phyloP scores from a whole-genome alignment of 2,888 invertebrate genomes.

The Drosophila phalerata region DNA sequence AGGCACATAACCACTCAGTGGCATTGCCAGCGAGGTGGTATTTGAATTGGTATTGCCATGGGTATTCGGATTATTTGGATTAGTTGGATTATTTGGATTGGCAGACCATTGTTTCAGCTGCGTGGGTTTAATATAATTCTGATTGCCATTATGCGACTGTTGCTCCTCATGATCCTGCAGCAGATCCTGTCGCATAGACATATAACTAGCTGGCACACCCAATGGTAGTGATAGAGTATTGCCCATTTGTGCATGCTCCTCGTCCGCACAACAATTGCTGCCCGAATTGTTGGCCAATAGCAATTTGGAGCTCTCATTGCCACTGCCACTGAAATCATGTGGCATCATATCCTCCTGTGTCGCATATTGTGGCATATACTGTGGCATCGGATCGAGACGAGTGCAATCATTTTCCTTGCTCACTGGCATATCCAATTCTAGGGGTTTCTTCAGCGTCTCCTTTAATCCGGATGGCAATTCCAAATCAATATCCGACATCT shows the following conservation, averaged over 20 bases:
- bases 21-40: slow-evolving; percentile 13
- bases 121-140: slow-evolving; percentile 64
- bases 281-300: slow-evolving; percentile 56
- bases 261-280: slow-evolving; percentile 38
- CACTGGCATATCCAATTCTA: slow-evolving; percentile 10
- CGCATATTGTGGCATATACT: slow-evolving; percentile 47
- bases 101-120: slow-evolving; percentile 64
- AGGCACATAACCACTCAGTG: slow-evolving; percentile 67
- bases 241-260: slow-evolving; percentile 35
- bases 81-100: slow-evolving; percentile 1
- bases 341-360: slow-evolving; percentile 49
- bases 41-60: slow-evolving; percentile 23
- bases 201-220: slow-evolving; percentile 38
- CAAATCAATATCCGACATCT: slow-evolving; percentile 83
- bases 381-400: slow-evolving; percentile 48
- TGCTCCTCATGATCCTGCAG: slow-evolving; percentile 35
- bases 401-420: slow-evolving; percentile 44
- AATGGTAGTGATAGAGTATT: too few relatives aligned
- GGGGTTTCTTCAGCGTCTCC: slow-evolving; percentile 72
- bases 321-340: slow-evolving; percentile 62
- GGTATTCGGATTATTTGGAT: not conserved
- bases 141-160: not conserved
- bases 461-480: slow-evolving; percentile 81
- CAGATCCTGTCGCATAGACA: slow-evolving; percentile 54
- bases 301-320: slow-evolving; percentile 71